Conservation (phyloP, 2,888 invertebrate genomes). For the Cremastobaeus sp. region DNA sequence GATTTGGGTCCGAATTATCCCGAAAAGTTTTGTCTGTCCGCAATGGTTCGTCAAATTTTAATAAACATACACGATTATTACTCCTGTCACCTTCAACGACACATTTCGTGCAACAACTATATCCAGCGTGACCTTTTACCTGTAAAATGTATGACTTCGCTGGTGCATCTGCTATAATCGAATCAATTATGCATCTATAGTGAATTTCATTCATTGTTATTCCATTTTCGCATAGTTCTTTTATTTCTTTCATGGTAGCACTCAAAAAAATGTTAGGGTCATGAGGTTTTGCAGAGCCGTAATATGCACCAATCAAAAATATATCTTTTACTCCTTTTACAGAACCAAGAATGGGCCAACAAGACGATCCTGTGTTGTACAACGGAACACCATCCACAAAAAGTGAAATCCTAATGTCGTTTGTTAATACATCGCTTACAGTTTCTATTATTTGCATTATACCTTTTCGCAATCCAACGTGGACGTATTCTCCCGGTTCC, state of each 20-base stretch:
- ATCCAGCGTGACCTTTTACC: constrained; percentile 15
- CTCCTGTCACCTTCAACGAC: not conserved
- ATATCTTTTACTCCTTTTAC: not conserved
- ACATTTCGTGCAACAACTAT: constrained; percentile 28
- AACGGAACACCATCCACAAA: constrained; percentile 19
- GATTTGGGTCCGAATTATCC: not conserved
- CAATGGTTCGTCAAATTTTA: not conserved
- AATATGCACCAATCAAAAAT: constrained; percentile 32
- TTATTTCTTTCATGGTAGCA: not conserved
- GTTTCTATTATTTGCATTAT: not conserved
- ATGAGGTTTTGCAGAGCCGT: constrained; percentile 10
- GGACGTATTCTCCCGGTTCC: constrained; percentile 9
- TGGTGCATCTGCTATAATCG: constrained; percentile 31
- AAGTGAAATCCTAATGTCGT: not conserved
- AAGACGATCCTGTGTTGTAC: constrained; percentile 4
- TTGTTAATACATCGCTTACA: not conserved
- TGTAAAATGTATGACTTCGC: constrained; percentile 36
- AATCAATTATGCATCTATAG: constrained; percentile 6
- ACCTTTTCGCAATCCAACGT: constrained; percentile 6
- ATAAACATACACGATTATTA: constrained; percentile 2
- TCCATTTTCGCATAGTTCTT: constrained; percentile 9
- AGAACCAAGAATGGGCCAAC: constrained; percentile 27
- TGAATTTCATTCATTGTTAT: not conserved
- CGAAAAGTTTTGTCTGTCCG: constrained; percentile 5
- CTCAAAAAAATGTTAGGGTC: not conserved